phyloP scores from a whole-genome alignment of 64 coral and sea anemone genomes.

The Pocillopora verrucosa region DNA sequence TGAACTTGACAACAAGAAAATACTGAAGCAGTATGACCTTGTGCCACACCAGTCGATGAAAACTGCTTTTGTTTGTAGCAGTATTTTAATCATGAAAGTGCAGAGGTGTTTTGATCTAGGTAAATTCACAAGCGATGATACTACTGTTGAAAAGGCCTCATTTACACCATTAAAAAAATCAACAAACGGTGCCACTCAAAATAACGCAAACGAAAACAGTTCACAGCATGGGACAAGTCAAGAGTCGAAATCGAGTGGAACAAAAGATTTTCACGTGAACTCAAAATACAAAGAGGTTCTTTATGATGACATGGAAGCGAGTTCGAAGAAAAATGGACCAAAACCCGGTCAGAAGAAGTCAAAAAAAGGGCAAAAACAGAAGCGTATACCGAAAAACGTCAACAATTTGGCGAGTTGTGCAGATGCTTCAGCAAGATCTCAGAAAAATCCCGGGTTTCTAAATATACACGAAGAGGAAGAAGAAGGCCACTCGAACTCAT shows the following conservation, averaged over 20 bases:
- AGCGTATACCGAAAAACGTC: background rate
- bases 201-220: background rate
- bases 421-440: background rate
- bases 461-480: slow-evolving; percentile 6
- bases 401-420: background rate
- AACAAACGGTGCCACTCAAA: background rate
- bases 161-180: background rate
- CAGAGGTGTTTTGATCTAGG: background rate
- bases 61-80: slow-evolving; percentile 18
- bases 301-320: background rate
- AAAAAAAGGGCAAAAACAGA: background rate
- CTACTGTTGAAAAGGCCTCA: background rate
- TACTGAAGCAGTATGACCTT: slow-evolving; percentile 32
- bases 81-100: background rate
- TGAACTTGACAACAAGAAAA: slow-evolving; percentile 16
- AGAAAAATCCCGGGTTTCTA: background rate
- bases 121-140: background rate
- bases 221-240: no score
- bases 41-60: background rate
- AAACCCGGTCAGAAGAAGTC: background rate
- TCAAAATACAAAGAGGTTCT: background rate
- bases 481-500: background rate
- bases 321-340: background rate
- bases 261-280: background rate
- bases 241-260: background rate